Conservation (phyloP, 2,888 invertebrate genomes). For the Azorinus chamasolen region DNA sequence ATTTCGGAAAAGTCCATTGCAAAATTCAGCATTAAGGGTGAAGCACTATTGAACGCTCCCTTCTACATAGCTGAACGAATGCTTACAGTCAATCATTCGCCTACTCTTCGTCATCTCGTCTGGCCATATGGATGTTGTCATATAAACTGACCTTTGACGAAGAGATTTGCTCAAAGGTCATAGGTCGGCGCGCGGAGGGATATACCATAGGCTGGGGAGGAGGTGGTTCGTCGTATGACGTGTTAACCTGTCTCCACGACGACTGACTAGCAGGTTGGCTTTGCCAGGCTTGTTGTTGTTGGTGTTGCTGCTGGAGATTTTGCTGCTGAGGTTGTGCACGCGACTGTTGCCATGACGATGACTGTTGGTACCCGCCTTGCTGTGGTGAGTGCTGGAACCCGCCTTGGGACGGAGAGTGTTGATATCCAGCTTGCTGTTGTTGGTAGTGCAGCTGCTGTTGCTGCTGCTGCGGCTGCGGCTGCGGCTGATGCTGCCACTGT, state of each 20-base stretch:
- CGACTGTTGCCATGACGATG: conserved; percentile 11
- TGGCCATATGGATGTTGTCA: conserved; percentile 77
- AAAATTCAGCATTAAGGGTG: no score
- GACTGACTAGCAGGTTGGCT: conserved; percentile 8
- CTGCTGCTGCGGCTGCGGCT: conserved; percentile 22
- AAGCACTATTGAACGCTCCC: no score
- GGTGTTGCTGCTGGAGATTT: conserved; percentile 28
- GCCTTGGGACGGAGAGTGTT: conserved; percentile 7
- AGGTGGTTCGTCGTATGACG: conserved; percentile 51
- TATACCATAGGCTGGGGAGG: conserved; percentile 75
- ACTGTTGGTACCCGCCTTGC: conserved; percentile 17
- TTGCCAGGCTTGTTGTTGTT: not conserved
- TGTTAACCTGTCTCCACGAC: conserved; percentile 40
- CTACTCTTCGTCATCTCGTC: conserved; percentile 54
- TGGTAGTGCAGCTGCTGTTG: conserved; percentile 13
- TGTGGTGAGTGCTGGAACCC: conserved; percentile 7
- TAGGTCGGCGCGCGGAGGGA: conserved; percentile 79
- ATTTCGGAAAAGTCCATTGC: no score
- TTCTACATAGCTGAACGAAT: no score
- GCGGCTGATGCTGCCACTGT: conserved; percentile 20
- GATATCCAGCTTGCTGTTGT: conserved; percentile 20
- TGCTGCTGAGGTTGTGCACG: conserved; percentile 3
- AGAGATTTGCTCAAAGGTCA: conserved; percentile 81
- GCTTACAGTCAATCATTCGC: no score
- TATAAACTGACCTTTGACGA: conserved; percentile 82